These are phyloP conservation scores for Conistra vaccinii DNA, from an alignment of 2,888 invertebrate species.

Conservation along the genomic window DNA sequence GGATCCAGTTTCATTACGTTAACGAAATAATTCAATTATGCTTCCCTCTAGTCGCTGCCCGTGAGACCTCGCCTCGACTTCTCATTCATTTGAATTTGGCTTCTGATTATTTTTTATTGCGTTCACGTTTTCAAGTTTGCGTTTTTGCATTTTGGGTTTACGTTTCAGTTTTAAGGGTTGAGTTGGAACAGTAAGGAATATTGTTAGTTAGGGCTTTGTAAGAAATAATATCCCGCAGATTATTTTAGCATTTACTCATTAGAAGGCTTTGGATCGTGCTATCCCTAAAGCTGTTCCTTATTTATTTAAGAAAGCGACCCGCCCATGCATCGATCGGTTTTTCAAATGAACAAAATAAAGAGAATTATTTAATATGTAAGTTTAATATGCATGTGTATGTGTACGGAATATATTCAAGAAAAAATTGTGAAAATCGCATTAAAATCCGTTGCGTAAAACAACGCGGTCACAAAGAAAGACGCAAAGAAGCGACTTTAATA, in stretches of 20 bases:
- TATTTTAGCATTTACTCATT: not conserved
- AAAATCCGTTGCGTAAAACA: too few relatives aligned
- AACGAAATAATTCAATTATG: constrained; percentile 88
- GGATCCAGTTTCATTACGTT: constrained; percentile 87
- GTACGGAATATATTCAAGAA: not conserved
- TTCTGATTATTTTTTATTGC: constrained; percentile 66
- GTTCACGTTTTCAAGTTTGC: constrained; percentile 47
- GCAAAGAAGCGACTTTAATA: too few relatives aligned
- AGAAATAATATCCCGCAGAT: not conserved
- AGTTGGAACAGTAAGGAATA: constrained; percentile 1
- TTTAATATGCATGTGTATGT: not conserved
- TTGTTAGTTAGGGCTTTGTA: not conserved
- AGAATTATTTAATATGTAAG: not conserved
- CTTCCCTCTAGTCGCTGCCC: constrained; percentile 59
- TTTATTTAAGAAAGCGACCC: too few relatives aligned
- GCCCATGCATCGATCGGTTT: not conserved
- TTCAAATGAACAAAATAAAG: not conserved
- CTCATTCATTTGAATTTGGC: constrained; percentile 63
- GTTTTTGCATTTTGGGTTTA: constrained; percentile 20
- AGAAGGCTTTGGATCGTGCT: not conserved
- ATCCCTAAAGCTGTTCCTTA: not conserved
- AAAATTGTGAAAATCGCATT: not conserved
- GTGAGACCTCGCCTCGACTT: constrained; percentile 50
- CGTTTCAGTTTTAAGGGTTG: constrained; percentile 39
- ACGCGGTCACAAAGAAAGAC: too few relatives aligned